Evolutionary conservation across 2,113 vertebrate genomes (phyloP), one percentile per base, ranked within the genome.

Genomic region (Pao palembangensis): DNA sequence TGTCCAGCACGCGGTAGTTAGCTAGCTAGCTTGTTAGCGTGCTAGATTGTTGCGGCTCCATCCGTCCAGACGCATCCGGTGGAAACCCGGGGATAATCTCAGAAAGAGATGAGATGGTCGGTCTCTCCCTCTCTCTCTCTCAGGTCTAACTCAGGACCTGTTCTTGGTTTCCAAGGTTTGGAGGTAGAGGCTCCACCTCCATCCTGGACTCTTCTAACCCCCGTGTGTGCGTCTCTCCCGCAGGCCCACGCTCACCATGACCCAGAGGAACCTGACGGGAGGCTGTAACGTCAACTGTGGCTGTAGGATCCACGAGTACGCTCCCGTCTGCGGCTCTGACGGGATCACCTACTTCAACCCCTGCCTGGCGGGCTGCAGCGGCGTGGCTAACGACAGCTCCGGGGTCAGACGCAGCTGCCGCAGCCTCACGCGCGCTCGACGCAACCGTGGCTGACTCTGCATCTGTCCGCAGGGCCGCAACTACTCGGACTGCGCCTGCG

Each of bases 281-380:
- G 93, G 95, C 61, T 99, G 97, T 69, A 99, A 99, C 6, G 97
- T 99, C 51, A 98, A 98, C 81, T 99, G 97, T 31, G 96, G 95
- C 28, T 99, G 97, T 74, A 94, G 87, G 78, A 98, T 93, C 81
- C 93, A 99, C 1, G 96, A 98, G 82, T 99, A 99, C 2, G 93
- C 96, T 59, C 97, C 97, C 6, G 97, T 99, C 51, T 99, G 97
- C 67, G 97, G 97, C 73, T 99, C 97, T 0, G 97, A 99, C 62
- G 97, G 97, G 80, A 99, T 99, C 78, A 99, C 97, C 0, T 99
- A 99, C 87, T 98, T 98, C 69, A 99, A 96, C 88, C 97, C 97
- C 68, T 99, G 97, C 79, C 88, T 99, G 73, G 97, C 97, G 38
- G 97, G 97, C 80, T 99, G 97, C 83, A 88, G 90, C 82, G 92